Percentiles rank a stretch among this genome's conserved stretches.
Evolutionary conservation across 2,888 invertebrate genomes (phyloP).

Genomic region (Drosophila prostipennis): DNA sequence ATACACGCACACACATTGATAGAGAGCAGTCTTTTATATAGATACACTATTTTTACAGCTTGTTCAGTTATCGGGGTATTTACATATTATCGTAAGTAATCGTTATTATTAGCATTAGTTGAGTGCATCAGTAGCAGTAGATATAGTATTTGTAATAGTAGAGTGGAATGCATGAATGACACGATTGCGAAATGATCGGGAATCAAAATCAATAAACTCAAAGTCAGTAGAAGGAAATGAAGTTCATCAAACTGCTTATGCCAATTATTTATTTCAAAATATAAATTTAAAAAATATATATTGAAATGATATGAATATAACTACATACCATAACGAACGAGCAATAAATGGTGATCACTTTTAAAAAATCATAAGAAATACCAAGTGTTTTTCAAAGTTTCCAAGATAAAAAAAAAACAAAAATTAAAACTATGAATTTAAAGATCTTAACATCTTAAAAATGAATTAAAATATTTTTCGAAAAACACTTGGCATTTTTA

Average conservation of each 20-base stretch:
- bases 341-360: slow-evolving; percentile 22
- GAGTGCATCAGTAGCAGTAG: slow-evolving; percentile 35
- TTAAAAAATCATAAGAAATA: slow-evolving; percentile 15
- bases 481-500: slow-evolving; percentile 9
- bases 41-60: slow-evolving; percentile 46
- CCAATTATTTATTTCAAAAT: slow-evolving; percentile 13
- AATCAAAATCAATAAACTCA: slow-evolving; percentile 44
- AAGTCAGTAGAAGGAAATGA: slow-evolving; percentile 26
- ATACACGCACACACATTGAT: slow-evolving; percentile 36
- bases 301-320: slow-evolving; percentile 8
- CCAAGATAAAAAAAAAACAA: too few species aligned
- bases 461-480: background rate
- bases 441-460: too few species aligned
- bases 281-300: slow-evolving; percentile 1
- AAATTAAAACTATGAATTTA: too few species aligned
- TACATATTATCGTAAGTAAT: slow-evolving; percentile 46
- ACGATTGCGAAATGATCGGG: slow-evolving; percentile 58
- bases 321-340: slow-evolving; percentile 38
- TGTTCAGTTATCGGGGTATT: slow-evolving; percentile 41
- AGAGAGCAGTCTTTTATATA: slow-evolving; percentile 14
- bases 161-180: slow-evolving; percentile 65
- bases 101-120: slow-evolving; percentile 30
- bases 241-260: slow-evolving; percentile 10
- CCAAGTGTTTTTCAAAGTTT: slow-evolving; percentile 16
- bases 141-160: slow-evolving; percentile 41